Evolutionary conservation across 2,113 vertebrate species (phyloP).

Genomic region (Siniperca chuatsi): DNA sequence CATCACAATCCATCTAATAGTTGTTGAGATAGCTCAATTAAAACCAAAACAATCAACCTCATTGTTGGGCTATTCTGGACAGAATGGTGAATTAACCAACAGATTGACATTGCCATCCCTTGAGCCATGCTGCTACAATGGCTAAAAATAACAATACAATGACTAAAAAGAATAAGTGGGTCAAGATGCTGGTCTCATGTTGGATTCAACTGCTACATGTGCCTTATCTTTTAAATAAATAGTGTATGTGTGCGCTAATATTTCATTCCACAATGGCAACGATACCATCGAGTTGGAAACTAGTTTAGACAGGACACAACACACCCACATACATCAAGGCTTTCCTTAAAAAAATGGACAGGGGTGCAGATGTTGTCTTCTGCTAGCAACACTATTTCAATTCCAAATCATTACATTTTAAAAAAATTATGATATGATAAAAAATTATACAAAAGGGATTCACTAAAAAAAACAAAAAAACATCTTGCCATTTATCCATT

Average conservation of each 20-base stretch:
- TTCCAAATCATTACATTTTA: background rate
- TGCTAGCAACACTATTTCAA: background rate
- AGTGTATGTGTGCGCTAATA: background rate
- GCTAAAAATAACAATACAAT: background rate
- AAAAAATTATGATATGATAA: background rate
- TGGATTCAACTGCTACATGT: too few relatives aligned
- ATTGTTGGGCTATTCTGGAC: too few relatives aligned
- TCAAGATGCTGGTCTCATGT: background rate
- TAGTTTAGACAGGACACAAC: background rate
- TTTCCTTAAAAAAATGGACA: background rate
- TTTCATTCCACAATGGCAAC: background rate
- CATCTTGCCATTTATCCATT: background rate
- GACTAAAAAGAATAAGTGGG: background rate
- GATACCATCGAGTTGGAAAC: background rate
- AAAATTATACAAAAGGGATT: background rate
- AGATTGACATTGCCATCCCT: background rate
- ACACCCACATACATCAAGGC: background rate
- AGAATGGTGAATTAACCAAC: background rate
- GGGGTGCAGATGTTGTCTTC: background rate
- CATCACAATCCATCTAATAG: background rate
- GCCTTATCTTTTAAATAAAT: constrained; percentile 17
- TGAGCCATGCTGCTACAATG: background rate
- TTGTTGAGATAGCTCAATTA: background rate
- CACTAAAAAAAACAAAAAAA: constrained; percentile 3
- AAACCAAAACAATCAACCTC: too few relatives aligned